Evolutionary conservation across 2,888 invertebrate species (phyloP).

Genomic region (Rotaria socialis): DNA sequence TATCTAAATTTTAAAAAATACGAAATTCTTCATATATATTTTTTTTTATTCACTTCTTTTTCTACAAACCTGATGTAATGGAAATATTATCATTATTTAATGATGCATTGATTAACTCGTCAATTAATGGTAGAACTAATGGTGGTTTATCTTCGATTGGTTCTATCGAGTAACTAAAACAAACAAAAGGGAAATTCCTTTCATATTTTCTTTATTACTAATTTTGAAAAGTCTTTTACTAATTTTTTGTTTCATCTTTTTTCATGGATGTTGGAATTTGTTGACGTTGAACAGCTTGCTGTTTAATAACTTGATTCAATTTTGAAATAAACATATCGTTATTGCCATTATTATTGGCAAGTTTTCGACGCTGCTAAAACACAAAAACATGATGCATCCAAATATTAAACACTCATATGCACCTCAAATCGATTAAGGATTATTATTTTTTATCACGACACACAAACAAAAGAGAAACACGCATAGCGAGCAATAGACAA

Average conservation of each 20-base stretch:
- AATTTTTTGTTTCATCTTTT: slow-evolving; percentile 1
- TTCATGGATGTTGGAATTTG: not conserved
- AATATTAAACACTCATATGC: not conserved
- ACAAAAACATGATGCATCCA: not conserved
- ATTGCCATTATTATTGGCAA: not conserved
- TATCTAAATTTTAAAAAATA: not conserved
- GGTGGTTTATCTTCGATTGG: not conserved
- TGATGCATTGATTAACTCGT: not conserved
- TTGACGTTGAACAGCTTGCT: not conserved
- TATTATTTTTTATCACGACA: not conserved
- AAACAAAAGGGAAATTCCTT: too few species aligned
- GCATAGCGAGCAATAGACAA: not conserved
- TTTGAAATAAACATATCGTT: not conserved
- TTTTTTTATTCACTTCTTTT: too few species aligned
- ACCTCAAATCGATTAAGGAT: not conserved
- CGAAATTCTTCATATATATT: too few species aligned
- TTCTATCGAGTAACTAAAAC: not conserved
- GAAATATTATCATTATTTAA: not conserved
- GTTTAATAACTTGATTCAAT: not conserved
- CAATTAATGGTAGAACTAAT: not conserved
- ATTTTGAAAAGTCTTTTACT: not conserved
- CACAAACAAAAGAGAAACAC: not conserved
- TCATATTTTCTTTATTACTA: too few species aligned
- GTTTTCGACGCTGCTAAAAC: not conserved
- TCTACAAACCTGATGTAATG: not conserved